Percentiles rank a stretch among this genome's conserved stretches.
Conservation (phyloP, 1,140 invertebrate genomes). For the Megalopta genalis region DNA sequence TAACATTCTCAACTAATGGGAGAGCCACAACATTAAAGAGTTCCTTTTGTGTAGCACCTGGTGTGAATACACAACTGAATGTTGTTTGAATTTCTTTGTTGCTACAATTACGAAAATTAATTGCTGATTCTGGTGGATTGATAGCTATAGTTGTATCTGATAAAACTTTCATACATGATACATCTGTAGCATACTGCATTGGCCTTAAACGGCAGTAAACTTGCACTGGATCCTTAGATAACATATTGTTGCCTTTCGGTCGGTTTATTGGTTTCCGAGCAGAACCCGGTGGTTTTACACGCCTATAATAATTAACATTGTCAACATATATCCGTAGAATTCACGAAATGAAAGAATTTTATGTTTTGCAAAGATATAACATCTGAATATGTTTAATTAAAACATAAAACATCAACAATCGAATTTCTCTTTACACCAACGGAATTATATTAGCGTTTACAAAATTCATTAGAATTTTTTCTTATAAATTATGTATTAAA, state of each 20-base stretch:
- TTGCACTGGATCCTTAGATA: slow-evolving; percentile 86
- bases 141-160: slow-evolving; percentile 86
- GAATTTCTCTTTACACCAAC: no score
- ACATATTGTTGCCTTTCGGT: slow-evolving; percentile 63
- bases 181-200: slow-evolving; percentile 84
- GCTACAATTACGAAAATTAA: slow-evolving; percentile 82
- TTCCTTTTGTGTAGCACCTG: slow-evolving; percentile 88
- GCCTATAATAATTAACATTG: slow-evolving; percentile 65
- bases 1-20: slow-evolving; percentile 90
- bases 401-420: no score
- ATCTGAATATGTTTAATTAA: no score
- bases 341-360: neutral
- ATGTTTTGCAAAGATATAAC: no score
- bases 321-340: neutral
- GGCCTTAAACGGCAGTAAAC: slow-evolving; percentile 92
- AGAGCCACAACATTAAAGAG: slow-evolving; percentile 92
- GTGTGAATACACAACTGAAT: slow-evolving; percentile 92
- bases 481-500: neutral
- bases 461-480: neutral
- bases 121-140: slow-evolving; percentile 83
- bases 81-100: slow-evolving; percentile 88
- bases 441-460: neutral
- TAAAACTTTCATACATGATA: slow-evolving; percentile 87
- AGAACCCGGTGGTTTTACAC: slow-evolving; percentile 69
- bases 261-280: slow-evolving; percentile 65